Base-by-base conservation (phyloP, 2,888 invertebrate genomes). In the Lordiphosa andalusiaca region DNA sequence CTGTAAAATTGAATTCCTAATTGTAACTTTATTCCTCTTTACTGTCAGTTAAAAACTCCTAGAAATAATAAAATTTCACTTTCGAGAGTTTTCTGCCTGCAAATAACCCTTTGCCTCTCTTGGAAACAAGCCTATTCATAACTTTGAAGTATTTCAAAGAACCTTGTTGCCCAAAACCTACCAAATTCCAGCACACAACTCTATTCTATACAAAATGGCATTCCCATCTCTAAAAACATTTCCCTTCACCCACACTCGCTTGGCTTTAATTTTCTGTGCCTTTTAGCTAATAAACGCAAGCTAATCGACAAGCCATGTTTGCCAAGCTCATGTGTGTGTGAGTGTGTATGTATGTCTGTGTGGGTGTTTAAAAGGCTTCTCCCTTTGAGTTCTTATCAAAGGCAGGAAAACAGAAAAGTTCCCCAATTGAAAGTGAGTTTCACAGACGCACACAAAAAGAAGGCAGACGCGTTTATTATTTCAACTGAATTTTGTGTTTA, bases 361-460 rank as follows among this genome's bases (percentile, higher is more conserved):
- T 25, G 25, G 6, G 33, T 44, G 10, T 16, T 16, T 44, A 33
- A 44, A 16, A 9, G 33, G 16, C 44, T 33, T n/a, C 33, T 33
- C 33, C 33, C 33, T 33, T 44, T 33, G 44, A 44, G 33, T 44
- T 44, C 33, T 44, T 33, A 33, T 44, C 44, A 44, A 44, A 44
- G 44, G 44, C 44, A 44, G 12, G 16, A 44, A 38, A 35, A 44
- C 23, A 16, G 16, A 30, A 55, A 50, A 50, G 50, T 48, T 48
- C 10, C 35, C 35, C 33, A 55, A 54, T 55, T 49, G 35, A 41
- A 54, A 54, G 41, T 54, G 48, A 47, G 41, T 54, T 54, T 54
- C 48, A 48, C 41, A 55, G 49, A 47, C 30, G 30, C 9, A 44
- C 30, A 44, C 44, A 33, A 44, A 44, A 44, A 37, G 23, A 30